These are phyloP conservation scores for Diachrysia chrysitis DNA, from an alignment of 2,888 invertebrate genomes.

Conservation along the genomic window DNA sequence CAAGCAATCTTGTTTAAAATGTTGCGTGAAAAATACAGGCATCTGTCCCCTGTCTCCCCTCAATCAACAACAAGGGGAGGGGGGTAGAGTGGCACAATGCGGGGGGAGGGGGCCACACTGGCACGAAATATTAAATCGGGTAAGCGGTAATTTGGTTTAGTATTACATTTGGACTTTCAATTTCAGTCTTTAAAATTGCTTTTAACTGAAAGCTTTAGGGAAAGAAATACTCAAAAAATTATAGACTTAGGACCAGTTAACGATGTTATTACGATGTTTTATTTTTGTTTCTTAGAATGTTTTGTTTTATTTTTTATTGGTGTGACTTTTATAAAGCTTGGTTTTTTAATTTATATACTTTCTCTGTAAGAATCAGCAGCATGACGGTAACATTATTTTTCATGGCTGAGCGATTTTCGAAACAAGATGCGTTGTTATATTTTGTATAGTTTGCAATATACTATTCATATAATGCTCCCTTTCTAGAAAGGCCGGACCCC, in stretches of 20 bases:
- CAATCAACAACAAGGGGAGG: conserved; percentile 45
- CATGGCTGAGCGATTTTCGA: conserved; percentile 11
- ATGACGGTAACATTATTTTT: conserved; percentile 3
- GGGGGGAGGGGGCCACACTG: conserved; percentile 33
- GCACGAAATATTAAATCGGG: conserved; percentile 57
- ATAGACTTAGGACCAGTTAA: background rate
- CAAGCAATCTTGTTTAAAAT: conserved; percentile 51
- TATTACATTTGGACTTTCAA: conserved; percentile 59
- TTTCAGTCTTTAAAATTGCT: conserved; percentile 51
- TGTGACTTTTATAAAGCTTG: background rate
- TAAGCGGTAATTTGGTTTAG: conserved; percentile 52
- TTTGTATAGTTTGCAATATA: conserved; percentile 9
- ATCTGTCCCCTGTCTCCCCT: conserved; percentile 60
- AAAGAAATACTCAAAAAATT: conserved; percentile 1
- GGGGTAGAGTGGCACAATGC: conserved; percentile 12
- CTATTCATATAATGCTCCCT: conserved; percentile 27
- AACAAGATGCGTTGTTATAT: conserved; percentile 26
- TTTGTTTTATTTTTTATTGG: background rate
- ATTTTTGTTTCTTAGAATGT: background rate
- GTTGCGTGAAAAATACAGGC: conserved; percentile 58
- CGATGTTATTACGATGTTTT: background rate
- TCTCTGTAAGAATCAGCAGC: background rate
- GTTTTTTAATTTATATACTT: background rate
- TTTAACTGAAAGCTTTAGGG: conserved; percentile 41
- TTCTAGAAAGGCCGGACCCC: background rate